Conservation (phyloP, 2,113 vertebrate species). For the Phycodurus eques region DNA sequence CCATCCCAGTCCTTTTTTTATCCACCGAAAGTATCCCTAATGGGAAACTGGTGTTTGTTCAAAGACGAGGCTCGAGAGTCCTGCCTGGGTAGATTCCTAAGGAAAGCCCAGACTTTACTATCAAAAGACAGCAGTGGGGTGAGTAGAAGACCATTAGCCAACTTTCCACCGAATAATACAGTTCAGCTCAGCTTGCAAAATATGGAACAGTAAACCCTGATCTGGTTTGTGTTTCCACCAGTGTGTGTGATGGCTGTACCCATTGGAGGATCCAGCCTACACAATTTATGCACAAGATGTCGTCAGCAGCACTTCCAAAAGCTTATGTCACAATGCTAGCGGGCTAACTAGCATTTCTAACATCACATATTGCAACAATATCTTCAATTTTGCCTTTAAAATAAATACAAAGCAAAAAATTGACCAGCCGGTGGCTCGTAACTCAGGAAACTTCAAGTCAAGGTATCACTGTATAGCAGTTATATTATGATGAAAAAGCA, state of each 20-base stretch:
- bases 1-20: constrained; percentile 12
- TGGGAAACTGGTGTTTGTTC: constrained; percentile 64
- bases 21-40: constrained; percentile 45
- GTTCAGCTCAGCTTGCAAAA: neutral
- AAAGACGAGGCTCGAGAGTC: constrained; percentile 50
- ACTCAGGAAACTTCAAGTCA: no score
- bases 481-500: no score
- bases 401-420: no score
- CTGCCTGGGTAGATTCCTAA: constrained; percentile 47
- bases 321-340: neutral
- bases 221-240: constrained; percentile 1
- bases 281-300: no score
- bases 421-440: no score
- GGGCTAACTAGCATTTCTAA: neutral
- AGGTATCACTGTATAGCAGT: no score
- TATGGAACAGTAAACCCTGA: constrained; percentile 2
- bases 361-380: no score
- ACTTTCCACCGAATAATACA: neutral
- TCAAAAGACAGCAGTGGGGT: constrained; percentile 51
- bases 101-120: constrained; percentile 60
- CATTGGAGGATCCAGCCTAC: neutral
- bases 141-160: constrained; percentile 2
- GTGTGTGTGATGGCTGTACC: neutral
- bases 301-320: no score
- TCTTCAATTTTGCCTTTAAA: no score